phyloP scores from a whole-genome alignment of 92 coral and sea anemone genomes.

The Zoanthus sociatus region DNA sequence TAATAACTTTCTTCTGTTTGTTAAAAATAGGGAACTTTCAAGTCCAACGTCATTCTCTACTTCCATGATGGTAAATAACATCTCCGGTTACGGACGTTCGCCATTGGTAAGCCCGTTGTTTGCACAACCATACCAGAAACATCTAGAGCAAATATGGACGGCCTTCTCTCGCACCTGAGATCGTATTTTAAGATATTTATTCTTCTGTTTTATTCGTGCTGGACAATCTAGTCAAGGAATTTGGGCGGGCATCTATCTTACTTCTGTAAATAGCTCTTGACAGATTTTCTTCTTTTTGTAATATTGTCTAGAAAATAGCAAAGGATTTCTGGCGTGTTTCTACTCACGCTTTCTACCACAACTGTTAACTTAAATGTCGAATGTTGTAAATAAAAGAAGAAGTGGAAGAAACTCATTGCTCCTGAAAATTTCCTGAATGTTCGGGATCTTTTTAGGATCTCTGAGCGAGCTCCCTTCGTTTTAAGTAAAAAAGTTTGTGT shows the following conservation, averaged over 20 bases:
- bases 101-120: constrained; percentile 73
- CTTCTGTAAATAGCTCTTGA: constrained; percentile 32
- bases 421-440: constrained; percentile 33
- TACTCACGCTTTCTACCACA: constrained; percentile 4
- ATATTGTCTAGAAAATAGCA: neutral
- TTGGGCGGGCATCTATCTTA: neutral
- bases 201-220: neutral
- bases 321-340: constrained; percentile 1
- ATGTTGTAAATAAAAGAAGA: constrained; percentile 40
- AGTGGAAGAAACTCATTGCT: constrained; percentile 47
- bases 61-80: constrained; percentile 73
- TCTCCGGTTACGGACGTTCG: constrained; percentile 82
- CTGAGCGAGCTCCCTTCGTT: constrained; percentile 47
- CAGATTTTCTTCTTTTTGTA: constrained; percentile 12
- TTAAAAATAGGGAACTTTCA: constrained; percentile 59
- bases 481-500: constrained; percentile 39
- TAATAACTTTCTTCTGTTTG: too few species aligned
- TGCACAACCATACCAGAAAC: constrained; percentile 47
- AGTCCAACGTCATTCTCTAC: constrained; percentile 76
- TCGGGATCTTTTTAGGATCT: constrained; percentile 27
- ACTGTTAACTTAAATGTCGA: constrained; percentile 19
- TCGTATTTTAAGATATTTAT: neutral
- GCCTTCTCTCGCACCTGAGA: constrained; percentile 42
- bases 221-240: neutral
- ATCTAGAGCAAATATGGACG: constrained; percentile 51